Conservation (phyloP, 2,888 invertebrate species). For the Ophion ventricosus region DNA sequence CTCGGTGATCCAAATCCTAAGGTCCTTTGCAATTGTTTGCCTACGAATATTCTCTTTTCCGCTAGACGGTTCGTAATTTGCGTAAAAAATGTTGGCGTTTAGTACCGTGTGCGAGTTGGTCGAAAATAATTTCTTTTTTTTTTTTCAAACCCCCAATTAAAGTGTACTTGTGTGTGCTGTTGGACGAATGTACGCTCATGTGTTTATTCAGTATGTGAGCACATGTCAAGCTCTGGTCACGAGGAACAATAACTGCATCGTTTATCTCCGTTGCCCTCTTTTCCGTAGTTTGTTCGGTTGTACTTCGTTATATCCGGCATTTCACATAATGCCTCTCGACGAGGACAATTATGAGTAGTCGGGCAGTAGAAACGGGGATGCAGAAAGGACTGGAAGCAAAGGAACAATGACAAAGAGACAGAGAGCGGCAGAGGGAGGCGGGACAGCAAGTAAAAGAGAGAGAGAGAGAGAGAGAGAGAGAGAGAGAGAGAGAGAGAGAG, state of each 20-base stretch:
- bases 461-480: slow-evolving; percentile 25
- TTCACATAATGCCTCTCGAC: slow-evolving; percentile 68
- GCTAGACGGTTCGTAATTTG: background rate
- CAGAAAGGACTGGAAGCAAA: slow-evolving; percentile 24
- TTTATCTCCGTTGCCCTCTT: slow-evolving; percentile 47
- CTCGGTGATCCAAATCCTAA: background rate
- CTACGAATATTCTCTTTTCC: background rate
- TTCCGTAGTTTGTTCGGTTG: slow-evolving; percentile 35
- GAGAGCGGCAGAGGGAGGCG: slow-evolving; percentile 46
- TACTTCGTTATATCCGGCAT: slow-evolving; percentile 47
- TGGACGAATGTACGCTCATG: background rate
- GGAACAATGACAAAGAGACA: slow-evolving; percentile 34
- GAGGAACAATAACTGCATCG: slow-evolving; percentile 36
- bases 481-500: slow-evolving; percentile 34
- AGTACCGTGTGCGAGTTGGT: background rate
- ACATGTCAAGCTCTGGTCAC: slow-evolving; percentile 7
- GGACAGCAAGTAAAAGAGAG: slow-evolving; percentile 45
- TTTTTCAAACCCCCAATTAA: background rate
- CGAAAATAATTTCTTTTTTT: background rate
- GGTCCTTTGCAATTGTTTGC: background rate
- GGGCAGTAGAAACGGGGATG: slow-evolving; percentile 26
- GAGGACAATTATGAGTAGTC: slow-evolving; percentile 77
- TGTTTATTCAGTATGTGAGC: slow-evolving; percentile 13
- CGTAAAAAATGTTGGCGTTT: background rate
- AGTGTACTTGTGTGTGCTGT: background rate